Evolutionary conservation across 2,797 vertebrate species (phyloP).

Genomic region (Argyrosomus regius): DNA sequence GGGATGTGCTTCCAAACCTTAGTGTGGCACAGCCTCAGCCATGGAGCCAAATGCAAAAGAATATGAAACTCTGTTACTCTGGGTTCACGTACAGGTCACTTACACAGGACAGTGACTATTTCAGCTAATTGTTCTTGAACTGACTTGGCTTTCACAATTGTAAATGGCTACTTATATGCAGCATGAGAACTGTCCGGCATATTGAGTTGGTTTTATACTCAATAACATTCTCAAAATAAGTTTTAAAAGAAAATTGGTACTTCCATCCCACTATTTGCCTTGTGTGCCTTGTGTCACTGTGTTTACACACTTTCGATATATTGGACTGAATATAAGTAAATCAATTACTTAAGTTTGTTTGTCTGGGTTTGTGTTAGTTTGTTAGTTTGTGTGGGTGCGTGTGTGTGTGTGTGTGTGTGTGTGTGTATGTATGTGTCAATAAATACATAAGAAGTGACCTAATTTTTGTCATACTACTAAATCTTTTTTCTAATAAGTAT

Average conservation of each 20-base stretch:
- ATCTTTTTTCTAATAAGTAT: neutral
- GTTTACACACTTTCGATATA: neutral
- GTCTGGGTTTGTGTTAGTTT: neutral
- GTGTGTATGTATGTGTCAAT: neutral
- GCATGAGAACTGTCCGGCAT: neutral
- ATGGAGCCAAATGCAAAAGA: neutral
- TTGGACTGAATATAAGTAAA: neutral
- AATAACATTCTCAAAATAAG: neutral
- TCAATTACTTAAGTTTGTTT: neutral
- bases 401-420: too few species aligned
- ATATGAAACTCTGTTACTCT: neutral
- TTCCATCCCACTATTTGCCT: neutral
- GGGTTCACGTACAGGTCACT: too few species aligned
- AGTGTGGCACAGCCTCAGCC: conserved; percentile 1
- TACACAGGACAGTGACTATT: neutral
- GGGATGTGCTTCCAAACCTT: neutral
- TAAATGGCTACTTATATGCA: neutral
- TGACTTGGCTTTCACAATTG: neutral
- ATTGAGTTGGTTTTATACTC: neutral
- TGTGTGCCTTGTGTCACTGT: neutral
- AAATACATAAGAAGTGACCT: neutral
- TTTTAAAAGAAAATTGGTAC: neutral
- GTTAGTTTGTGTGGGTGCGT: too few species aligned
- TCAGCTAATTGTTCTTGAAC: neutral
- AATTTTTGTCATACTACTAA: neutral